These are phyloP conservation scores for Catalaphyllia jardinei DNA, from an alignment of 64 coral and sea anemone genomes.

Conservation along the genomic window DNA sequence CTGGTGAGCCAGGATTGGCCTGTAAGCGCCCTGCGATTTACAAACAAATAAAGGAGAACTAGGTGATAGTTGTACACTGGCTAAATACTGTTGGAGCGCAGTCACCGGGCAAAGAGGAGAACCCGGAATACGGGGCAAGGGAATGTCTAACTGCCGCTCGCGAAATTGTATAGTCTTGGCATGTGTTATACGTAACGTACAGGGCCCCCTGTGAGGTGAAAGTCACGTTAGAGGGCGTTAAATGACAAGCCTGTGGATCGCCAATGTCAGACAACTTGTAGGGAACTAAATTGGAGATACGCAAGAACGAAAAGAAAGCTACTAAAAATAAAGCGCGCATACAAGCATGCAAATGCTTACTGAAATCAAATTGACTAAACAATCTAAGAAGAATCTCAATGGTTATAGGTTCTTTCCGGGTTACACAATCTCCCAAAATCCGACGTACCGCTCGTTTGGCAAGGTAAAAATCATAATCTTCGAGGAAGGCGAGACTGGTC, in stretches of 20 bases:
- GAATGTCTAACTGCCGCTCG: no score
- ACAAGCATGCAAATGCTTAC: slow-evolving; percentile 29
- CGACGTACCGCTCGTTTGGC: slow-evolving; percentile 10
- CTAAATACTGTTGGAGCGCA: no score
- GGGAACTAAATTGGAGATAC: slow-evolving; percentile 32
- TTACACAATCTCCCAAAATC: slow-evolving; percentile 31
- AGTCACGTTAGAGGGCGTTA: not conserved
- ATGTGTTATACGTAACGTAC: no score
- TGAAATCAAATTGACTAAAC: slow-evolving; percentile 11
- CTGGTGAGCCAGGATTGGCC: no score
- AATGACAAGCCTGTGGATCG: not conserved
- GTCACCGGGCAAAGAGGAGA: no score
- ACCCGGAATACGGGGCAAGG: no score
- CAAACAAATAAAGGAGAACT: no score
- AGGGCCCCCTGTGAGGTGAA: not conserved
- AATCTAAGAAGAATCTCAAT: not conserved
- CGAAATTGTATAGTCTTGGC: no score
- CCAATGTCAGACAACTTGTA: not conserved
- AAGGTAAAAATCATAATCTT: slow-evolving; percentile 1
- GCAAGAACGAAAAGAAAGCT: slow-evolving; percentile 22
- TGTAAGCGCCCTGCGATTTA: no score
- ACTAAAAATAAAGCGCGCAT: slow-evolving; percentile 36
- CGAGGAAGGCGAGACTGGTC: slow-evolving; percentile 3
- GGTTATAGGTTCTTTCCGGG: slow-evolving; percentile 8
- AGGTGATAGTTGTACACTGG: no score